phyloP scores from a whole-genome alignment of 2,888 invertebrate genomes.

The Pandemis cinnamomeana region DNA sequence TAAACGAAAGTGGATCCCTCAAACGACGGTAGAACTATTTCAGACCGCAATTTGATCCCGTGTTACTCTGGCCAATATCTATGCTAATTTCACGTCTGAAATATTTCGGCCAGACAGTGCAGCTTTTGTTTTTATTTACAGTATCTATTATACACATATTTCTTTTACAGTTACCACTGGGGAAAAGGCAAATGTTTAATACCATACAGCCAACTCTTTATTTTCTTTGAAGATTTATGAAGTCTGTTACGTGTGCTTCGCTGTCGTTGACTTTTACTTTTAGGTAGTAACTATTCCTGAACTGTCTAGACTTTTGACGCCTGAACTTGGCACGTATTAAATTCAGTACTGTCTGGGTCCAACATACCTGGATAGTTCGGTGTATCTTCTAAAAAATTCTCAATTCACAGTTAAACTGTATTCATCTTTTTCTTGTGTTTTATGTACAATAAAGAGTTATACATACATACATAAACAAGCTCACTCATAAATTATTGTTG shows the following conservation, averaged over 20 bases:
- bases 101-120: constrained; percentile 1
- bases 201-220: no score
- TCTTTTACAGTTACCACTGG: no score
- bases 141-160: no score
- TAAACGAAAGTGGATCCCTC: constrained; percentile 22
- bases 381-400: no score
- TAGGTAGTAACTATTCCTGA: not conserved
- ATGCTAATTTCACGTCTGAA: not conserved
- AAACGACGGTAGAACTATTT: constrained; percentile 10
- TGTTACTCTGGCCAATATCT: constrained; percentile 4
- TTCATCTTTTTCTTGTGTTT: no score
- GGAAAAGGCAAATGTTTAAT: no score
- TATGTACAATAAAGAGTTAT: no score
- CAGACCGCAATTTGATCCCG: constrained; percentile 5
- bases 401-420: no score
- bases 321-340: not conserved
- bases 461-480: no score
- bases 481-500: no score
- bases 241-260: not conserved
- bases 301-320: constrained; percentile 2
- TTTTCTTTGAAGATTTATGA: not conserved
- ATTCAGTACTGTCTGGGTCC: not conserved
- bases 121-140: not conserved
- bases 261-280: not conserved
- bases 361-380: no score